Conservation (phyloP, 1,140 invertebrate genomes). For the Microplitis mediator region DNA sequence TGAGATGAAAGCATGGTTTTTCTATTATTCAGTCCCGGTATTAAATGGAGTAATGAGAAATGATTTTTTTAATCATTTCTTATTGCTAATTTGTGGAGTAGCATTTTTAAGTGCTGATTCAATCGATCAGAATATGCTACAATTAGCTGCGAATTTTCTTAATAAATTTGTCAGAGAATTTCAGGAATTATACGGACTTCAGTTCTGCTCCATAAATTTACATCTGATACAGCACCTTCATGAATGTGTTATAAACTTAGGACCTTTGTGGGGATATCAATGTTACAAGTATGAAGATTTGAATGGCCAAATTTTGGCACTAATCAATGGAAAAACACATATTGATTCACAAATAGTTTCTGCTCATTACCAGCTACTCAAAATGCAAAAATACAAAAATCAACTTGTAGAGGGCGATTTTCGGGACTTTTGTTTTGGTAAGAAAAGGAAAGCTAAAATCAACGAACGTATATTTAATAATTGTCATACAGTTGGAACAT, state of each 20-base stretch:
- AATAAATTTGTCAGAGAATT: conserved; percentile 35
- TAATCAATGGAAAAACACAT: conserved; percentile 33
- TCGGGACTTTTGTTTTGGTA: conserved; percentile 25
- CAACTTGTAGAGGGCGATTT: conserved; percentile 21
- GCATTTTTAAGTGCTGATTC: conserved; percentile 8
- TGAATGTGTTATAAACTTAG: conserved; percentile 30
- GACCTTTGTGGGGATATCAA: conserved; percentile 34
- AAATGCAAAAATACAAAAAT: conserved; percentile 23
- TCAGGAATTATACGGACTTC: conserved; percentile 29
- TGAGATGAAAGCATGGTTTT: conserved; percentile 30
- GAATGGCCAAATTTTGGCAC: conserved; percentile 33
- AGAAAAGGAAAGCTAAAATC: conserved; percentile 35
- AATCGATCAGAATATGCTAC: not conserved
- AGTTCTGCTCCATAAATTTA: conserved; percentile 38
- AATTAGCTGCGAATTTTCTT: conserved; percentile 20
- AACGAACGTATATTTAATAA: conserved; percentile 18
- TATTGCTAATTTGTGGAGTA: conserved; percentile 3
- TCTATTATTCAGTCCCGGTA: conserved; percentile 32
- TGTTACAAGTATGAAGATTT: conserved; percentile 39
- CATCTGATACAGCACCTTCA: conserved; percentile 36
- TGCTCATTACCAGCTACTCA: conserved; percentile 23
- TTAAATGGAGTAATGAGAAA: conserved; percentile 31
- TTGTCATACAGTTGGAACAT: conserved; percentile 33
- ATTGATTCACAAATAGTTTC: conserved; percentile 35
- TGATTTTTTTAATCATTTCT: conserved; percentile 25